These are phyloP conservation scores for Petrocephalus microphthalmus DNA, from an alignment of 2,113 vertebrate genomes.

Conservation along the genomic window DNA sequence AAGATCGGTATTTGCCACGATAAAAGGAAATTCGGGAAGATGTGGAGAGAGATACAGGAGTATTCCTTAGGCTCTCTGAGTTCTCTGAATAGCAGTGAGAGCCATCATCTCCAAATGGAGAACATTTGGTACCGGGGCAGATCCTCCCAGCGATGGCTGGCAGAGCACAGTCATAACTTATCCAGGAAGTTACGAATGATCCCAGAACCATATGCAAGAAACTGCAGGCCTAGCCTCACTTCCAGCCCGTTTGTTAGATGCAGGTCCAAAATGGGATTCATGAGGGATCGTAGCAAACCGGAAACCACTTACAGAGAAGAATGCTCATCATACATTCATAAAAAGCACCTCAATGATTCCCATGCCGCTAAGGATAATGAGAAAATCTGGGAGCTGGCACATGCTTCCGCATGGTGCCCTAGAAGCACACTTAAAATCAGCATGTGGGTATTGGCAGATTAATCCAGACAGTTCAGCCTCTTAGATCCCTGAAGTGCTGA, in stretches of 20 bases:
- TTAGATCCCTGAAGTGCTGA: neutral
- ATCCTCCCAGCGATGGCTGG: neutral
- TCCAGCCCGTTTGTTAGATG: neutral
- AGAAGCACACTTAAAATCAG: neutral
- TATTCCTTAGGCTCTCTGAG: neutral
- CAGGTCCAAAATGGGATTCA: neutral
- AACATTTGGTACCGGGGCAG: neutral
- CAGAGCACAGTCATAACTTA: neutral
- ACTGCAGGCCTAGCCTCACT: neutral
- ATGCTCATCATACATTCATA: neutral
- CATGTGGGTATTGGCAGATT: neutral
- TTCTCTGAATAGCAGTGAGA: neutral
- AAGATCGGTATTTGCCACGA: neutral
- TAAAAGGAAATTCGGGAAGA: neutral
- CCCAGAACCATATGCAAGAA: neutral
- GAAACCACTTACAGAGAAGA: neutral
- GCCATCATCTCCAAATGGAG: neutral
- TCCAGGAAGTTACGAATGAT: neutral
- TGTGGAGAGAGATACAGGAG: neutral
- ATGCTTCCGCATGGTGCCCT: neutral
- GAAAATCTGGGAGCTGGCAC: neutral
- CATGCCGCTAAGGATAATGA: neutral
- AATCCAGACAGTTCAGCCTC: neutral
- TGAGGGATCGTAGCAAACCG: neutral
- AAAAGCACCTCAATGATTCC: neutral